Conservation (phyloP, 2,797 vertebrate species). For the Acanthurus leucopareius region DNA sequence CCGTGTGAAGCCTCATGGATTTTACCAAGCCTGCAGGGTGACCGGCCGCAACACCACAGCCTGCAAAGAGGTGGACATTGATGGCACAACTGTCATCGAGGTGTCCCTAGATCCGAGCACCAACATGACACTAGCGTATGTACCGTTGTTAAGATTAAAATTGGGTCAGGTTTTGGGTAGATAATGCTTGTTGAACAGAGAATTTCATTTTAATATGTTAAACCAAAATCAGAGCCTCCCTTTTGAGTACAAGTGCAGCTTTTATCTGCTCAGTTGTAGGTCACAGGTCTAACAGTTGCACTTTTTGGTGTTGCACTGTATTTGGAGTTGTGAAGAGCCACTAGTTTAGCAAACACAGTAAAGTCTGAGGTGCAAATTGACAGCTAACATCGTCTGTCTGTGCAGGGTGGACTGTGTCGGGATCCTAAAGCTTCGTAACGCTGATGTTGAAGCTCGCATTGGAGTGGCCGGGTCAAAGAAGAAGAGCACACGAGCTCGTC, state of each 20-base stretch:
- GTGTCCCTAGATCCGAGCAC: slow-evolving; percentile 94
- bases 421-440: slow-evolving; percentile 97
- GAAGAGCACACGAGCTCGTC: slow-evolving; percentile 96
- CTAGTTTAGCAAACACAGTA: slow-evolving; percentile 12
- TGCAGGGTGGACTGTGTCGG: slow-evolving; percentile 97
- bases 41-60: slow-evolving; percentile 98
- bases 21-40: slow-evolving; percentile 98
- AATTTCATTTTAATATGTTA: not conserved
- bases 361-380: slow-evolving; percentile 29
- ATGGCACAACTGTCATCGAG: slow-evolving; percentile 98
- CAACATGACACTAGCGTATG: slow-evolving; percentile 97
- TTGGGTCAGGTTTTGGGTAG: not conserved
- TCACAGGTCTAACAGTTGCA: not conserved
- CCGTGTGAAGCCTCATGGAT: slow-evolving; percentile 97
- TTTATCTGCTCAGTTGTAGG: too few relatives aligned
- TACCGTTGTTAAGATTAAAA: slow-evolving; percentile 54
- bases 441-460: slow-evolving; percentile 97
- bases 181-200: not conserved
- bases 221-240: not conserved
- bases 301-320: not conserved
- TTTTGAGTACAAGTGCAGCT: not conserved
- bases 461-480: slow-evolving; percentile 98
- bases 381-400: slow-evolving; percentile 23
- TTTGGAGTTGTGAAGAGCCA: slow-evolving; percentile 17
- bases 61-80: slow-evolving; percentile 97